These are phyloP conservation scores for Hemiprocne comata DNA, from an alignment of 2,113 vertebrate species.

Conservation along the genomic window DNA sequence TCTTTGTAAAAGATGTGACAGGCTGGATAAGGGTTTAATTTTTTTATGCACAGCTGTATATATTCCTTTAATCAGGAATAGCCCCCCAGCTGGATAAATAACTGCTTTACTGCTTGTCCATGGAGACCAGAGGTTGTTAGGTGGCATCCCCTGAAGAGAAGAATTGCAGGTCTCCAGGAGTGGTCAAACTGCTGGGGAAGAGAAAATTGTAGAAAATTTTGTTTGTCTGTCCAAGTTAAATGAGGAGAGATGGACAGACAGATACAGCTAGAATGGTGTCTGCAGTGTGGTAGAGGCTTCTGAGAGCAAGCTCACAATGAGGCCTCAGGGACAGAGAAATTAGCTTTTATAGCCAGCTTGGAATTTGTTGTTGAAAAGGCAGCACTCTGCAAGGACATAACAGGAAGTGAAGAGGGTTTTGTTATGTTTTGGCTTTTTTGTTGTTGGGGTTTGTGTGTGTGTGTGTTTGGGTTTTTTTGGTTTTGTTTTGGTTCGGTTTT, in stretches of 20 bases:
- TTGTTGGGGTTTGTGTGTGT: background rate
- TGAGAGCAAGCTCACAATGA: background rate
- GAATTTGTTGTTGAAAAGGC: background rate
- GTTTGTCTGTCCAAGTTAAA: background rate
- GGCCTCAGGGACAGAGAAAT: background rate
- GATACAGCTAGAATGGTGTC: background rate
- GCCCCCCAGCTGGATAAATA: background rate
- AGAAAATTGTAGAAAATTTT: background rate
- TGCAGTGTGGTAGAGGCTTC: background rate
- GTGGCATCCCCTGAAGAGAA: background rate
- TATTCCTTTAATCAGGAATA: background rate
- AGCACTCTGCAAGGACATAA: background rate
- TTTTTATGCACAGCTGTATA: background rate
- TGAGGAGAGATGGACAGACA: background rate
- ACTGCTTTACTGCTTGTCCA: background rate
- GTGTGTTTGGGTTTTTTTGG: too few relatives aligned
- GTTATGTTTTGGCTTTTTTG: too few relatives aligned
- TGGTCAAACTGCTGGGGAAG: background rate
- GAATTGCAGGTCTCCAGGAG: background rate
- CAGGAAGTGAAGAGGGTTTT: background rate
- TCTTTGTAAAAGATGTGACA: background rate
- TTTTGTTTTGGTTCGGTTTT: background rate
- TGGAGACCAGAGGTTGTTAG: background rate
- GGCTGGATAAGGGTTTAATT: background rate
- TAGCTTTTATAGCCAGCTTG: background rate